Base-by-base conservation (phyloP, 2,113 vertebrate genomes). In the Neofelis nebulosa region DNA sequence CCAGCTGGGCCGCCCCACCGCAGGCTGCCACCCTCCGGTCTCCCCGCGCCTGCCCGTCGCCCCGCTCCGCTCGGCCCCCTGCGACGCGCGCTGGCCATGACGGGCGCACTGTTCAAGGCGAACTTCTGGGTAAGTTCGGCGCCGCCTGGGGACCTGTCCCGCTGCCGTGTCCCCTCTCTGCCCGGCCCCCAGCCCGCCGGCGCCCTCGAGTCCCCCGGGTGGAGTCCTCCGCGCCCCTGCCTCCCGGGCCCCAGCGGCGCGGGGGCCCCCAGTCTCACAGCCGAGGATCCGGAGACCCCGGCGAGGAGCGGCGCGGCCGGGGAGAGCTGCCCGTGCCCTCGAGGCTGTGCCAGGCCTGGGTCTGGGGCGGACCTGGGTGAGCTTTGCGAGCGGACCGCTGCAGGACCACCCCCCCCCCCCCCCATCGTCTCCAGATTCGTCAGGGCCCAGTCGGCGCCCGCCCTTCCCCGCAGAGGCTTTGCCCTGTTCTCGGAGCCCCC, bases 91-190 rank as follows among this genome's bases (percentile, higher is more conserved):
- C 83, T 69, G 91, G 98, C 73, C 8, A 99, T 99, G 99, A 99
- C 98, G 96, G 98, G 99, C 81, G 97, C 99, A 0, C 98, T 99
- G 92, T 99, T 99, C 95, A 99, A 99, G 91, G 99, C 99, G 89
- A 99, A 99, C 98, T 99, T 99, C 96, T 99, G 99, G 99, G 99
- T 99, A 95, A 99, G 98, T 93, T 93, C 27, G 3, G 65, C 19
- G 48, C 50, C 50, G 18, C 10, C 25, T 7, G 41, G 73, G 41
- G 38, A 41, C 71, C 23, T 27, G 36, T 74, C 52, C 3, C 16
- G 36, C 9, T 6, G 63, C 55, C 23, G 25, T 1, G 74, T 31
- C 7, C 73, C 50, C 11, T 69, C 57, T 68, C 41, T 25, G 25
- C 50, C 27, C 27, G 2, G 18, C 2, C 38, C 52, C 29, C 27